Conservation (phyloP, 2,113 vertebrate genomes). For the Microcebus jonahi region DNA sequence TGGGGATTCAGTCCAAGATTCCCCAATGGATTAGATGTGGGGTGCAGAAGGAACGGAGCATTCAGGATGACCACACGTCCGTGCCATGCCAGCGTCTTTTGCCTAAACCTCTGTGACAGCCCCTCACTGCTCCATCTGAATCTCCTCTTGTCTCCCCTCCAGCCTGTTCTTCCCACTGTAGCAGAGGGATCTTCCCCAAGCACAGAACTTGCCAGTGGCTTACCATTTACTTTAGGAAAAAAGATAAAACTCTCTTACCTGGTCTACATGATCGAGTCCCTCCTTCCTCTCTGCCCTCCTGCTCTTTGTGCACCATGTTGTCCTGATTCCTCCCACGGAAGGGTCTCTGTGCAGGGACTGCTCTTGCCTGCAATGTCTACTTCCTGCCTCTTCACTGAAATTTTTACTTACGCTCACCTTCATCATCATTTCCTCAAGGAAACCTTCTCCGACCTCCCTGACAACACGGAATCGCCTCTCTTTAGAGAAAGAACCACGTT, state of each 20-base stretch:
- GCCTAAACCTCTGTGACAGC: neutral
- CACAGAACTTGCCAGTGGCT: neutral
- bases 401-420: neutral
- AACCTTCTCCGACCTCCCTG: neutral
- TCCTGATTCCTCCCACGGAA: neutral
- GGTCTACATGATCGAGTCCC: neutral
- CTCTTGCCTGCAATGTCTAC: neutral
- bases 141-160: neutral
- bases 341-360: neutral
- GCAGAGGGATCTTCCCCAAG: neutral
- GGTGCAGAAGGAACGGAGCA: neutral
- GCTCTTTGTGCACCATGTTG: neutral
- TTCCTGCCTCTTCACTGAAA: neutral
- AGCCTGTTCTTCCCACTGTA: neutral
- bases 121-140: too few relatives aligned
- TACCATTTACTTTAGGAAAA: neutral
- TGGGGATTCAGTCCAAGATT: neutral
- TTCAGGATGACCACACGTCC: neutral
- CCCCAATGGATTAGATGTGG: neutral
- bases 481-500: neutral
- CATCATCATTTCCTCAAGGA: neutral
- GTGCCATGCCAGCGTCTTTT: neutral
- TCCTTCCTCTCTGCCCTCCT: neutral
- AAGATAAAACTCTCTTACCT: neutral
- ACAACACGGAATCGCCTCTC: neutral